Base-by-base conservation (phyloP, 2,797 vertebrate genomes). In the Pipistrellus kuhlii region DNA sequence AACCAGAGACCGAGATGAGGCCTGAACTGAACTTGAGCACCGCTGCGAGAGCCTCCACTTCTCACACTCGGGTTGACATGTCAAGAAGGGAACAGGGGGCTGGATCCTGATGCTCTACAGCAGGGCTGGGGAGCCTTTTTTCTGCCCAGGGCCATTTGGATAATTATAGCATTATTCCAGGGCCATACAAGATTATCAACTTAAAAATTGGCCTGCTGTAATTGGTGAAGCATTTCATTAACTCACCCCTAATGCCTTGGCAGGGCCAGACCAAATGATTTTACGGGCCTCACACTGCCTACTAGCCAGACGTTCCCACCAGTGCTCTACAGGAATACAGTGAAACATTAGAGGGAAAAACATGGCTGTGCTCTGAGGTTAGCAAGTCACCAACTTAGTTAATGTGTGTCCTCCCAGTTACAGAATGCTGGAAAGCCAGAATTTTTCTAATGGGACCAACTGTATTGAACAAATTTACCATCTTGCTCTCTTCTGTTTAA, bases 41-140 rank as follows among this genome's bases (percentile, higher is more conserved):
- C 44, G 8, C 5, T 48, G 32, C 44, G 87, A 44, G 90, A 55
- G 18, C 25, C 88, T 89, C 35, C 32, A 55, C 46, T 96, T 93
- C 92, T 89, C 38, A 91, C 6, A 10, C 23, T 25, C 0, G 75
- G 15, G 51, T 21, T 86, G 41, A 62, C 18, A 30, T 1, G 30
- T 18, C 18, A 38, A 27, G 4, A 21, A 21, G 27, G 3, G 23
- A 0, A 0, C 2, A 17, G 38, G 27, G 30, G 21, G 35, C 35
- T 32, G 78, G 46, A 76, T 12, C 27, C 15, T 62, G 13, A 48
- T 0, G 55, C 53, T 85, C 27, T 53, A 46, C 96, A 48, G 21
- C 3, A 30, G 27, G 12, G 59, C 2, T 62, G 27, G 27, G 59
- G 5, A 62, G 27, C 59, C 59, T 14, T 62, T 62, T 30, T 30